Evolutionary conservation across 2,113 vertebrate genomes (phyloP), one percentile per base, ranked within the genome.

Genomic region (Himantopus leucocephalus): DNA sequence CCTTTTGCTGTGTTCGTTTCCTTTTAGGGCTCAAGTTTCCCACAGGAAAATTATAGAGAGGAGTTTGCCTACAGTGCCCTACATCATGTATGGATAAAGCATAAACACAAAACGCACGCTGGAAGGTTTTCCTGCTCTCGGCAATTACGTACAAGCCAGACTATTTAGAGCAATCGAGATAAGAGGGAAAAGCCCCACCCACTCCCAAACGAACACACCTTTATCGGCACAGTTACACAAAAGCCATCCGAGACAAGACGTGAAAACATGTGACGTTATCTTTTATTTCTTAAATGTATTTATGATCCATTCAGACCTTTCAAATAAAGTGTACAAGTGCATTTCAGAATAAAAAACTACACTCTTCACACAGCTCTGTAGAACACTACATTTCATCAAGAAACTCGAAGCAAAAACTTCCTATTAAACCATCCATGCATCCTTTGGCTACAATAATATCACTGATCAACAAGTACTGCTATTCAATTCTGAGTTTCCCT

Each of bases 1-100:
- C 98, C 97, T 97, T 97, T 97, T 21, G 88, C 97, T 97, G 91
- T 45, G 96, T 64, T 97, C 56, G 84, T 96, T 98, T 98, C 98
- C 97, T 98, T 98, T 98, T 98, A 98, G 97, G 98, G 98, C 82
- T 95, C 90, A 94, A 98, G 98, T 98, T 99, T 99, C 99, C 99
- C 98, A 99, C 98, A 99, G 98, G 98, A 99, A 99, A 98, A 98
- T 97, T 82, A 93, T 12, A 97, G 98, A 90, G 45, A 85, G 95
- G 81, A 97, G 95, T 97, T 98, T 98, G 98, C 97, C 98, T 97
- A 72, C 96, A 95, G 92, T 88, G 87, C 96, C 94, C 88, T 84
- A 62, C 96, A 97, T 95, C 88, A 94, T 74, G 85, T 90, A 96
- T 91, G 96, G 97, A 95, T 63, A 78, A 79, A 85, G 86, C 89